phyloP scores from a whole-genome alignment of 2,113 vertebrate species.

The Elephas maximus region DNA sequence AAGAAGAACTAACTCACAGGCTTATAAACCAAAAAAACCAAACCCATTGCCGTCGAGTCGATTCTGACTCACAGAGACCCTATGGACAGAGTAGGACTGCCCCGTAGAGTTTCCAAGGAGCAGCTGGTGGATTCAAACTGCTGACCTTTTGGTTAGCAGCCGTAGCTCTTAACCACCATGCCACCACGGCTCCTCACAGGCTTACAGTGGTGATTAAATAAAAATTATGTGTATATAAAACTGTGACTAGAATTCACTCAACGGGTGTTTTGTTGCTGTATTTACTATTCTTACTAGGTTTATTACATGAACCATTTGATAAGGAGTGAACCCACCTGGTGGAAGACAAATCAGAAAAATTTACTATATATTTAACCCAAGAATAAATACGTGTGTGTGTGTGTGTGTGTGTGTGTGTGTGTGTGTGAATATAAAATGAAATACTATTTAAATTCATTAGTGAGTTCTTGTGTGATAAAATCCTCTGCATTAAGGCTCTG shows the following conservation, averaged over 20 bases:
- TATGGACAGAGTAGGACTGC: too few species aligned
- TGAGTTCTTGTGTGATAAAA: too few species aligned
- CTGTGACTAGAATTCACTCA: neutral
- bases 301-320: neutral
- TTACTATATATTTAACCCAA: neutral
- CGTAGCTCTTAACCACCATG: too few species aligned
- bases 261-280: neutral
- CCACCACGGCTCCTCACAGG: neutral
- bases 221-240: accelerated
- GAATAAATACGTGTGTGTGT: neutral
- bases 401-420: too few species aligned
- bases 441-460: neutral
- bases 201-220: neutral
- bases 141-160: too few species aligned
- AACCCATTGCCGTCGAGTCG: too few species aligned
- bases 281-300: neutral
- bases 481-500: neutral
- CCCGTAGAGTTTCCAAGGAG: too few species aligned
- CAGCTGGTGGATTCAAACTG: too few species aligned
- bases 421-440: neutral
- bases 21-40: neutral
- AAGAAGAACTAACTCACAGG: neutral
- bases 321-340: neutral
- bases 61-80: too few species aligned
- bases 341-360: neutral